A percentile compares a stretch with the other conserved stretches of the same genome.
Evolutionary conservation across 2,113 vertebrate species (phyloP).

Genomic region (Suncus etruscus): DNA sequence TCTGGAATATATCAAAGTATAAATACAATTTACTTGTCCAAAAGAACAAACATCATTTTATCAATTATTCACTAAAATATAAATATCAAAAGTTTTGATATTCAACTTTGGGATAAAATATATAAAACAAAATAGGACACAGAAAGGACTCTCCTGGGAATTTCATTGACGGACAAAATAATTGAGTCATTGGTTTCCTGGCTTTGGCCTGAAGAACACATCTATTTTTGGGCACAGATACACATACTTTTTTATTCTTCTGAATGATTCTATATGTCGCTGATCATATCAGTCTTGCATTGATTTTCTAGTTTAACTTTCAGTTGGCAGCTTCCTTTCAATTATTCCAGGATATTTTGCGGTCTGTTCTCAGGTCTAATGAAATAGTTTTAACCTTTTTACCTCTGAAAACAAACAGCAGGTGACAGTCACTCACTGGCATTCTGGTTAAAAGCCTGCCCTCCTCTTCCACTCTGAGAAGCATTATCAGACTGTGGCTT

Average conservation of each 20-base stretch:
- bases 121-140: neutral
- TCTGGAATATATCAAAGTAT: neutral
- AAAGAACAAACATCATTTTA: neutral
- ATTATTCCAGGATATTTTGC: neutral
- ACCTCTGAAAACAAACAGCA: conserved; percentile 8
- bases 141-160: neutral
- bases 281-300: neutral
- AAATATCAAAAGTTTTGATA: neutral
- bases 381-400: conserved; percentile 40
- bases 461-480: neutral
- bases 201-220: neutral
- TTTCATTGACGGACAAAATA: neutral
- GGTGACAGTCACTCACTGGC: conserved; percentile 1
- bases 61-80: conserved; percentile 10
- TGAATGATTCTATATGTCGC: neutral
- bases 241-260: neutral
- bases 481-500: conserved; percentile 5
- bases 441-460: neutral
- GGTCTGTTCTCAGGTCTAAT: neutral
- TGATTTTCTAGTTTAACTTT: conserved; percentile 38
- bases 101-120: neutral
- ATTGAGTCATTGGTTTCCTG: neutral
- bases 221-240: neutral
- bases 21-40: neutral
- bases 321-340: neutral